These are phyloP conservation scores for Thysanoteuthis rhombus DNA, from an alignment of 2,888 invertebrate species.

Conservation along the genomic window DNA sequence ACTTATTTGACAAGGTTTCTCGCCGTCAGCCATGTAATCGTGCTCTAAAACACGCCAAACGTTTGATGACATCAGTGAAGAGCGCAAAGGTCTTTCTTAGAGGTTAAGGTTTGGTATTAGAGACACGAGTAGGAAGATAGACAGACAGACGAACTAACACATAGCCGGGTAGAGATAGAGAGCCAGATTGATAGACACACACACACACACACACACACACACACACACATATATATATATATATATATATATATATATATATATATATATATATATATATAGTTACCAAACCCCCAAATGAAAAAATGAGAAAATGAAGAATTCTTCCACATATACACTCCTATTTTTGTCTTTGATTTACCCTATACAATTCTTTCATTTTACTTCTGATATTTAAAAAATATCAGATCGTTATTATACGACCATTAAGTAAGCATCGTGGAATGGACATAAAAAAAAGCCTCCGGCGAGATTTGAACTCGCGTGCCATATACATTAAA, in stretches of 20 bases:
- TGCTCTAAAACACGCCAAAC: neutral
- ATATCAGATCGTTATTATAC: too few relatives aligned
- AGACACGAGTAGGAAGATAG: neutral
- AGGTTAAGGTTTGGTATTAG: neutral
- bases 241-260: neutral
- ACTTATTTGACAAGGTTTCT: constrained; percentile 16
- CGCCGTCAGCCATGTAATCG: constrained; percentile 14
- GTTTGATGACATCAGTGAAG: neutral
- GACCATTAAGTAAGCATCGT: too few relatives aligned
- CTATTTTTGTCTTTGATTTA: too few relatives aligned
- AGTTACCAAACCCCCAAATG: too few relatives aligned
- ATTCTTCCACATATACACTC: too few relatives aligned
- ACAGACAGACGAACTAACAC: neutral
- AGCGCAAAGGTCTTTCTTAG: neutral
- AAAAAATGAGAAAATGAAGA: too few relatives aligned
- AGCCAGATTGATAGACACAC: neutral
- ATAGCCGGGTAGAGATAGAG: neutral
- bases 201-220: neutral
- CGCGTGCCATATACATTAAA: too few relatives aligned
- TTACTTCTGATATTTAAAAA: too few relatives aligned
- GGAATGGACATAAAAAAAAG: too few relatives aligned
- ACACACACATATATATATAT: too few relatives aligned
- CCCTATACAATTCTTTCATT: too few relatives aligned
- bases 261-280: neutral
- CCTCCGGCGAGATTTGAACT: too few relatives aligned